Evolutionary conservation across 2,113 vertebrate genomes (phyloP), one percentile per base, ranked within the genome.

Genomic region (Oreotrochilus melanogaster): DNA sequence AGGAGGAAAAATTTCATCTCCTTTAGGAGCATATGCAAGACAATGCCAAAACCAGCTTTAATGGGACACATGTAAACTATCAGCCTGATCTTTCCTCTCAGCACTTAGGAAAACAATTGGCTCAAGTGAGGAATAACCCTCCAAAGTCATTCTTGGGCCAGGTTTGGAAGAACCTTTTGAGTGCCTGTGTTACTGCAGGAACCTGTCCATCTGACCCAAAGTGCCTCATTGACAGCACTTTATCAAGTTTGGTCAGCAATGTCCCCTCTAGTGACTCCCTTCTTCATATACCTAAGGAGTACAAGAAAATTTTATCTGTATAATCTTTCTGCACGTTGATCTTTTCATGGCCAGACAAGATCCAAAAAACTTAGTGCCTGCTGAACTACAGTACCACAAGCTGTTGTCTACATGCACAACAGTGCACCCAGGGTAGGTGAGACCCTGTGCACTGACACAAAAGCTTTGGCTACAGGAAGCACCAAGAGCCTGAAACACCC

Each of bases 311-410:
- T 13, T 43, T 13, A 67, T 11, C 14, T 57, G 18, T 24, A 23
- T 7, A 2, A 4, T 56, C 5, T 61, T 61, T 39, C 35, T 31
- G 45, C 7, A 21, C 22, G 62, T 42, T 0, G 0, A 22, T 31
- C 31, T 57, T 67, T 62, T 50, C 48, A 56, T 0, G 1, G 16
- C 6, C n/a, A 51, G 15, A 31, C 22, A 31, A 57, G 12, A 14
- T 83, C 60, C 48, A 45, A 66, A 61, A 72, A 14, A 8, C 27
- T 50, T 23, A 64, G 25, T 53, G n/a, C 28, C 39, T 53, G 37
- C 19, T 33, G 28, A 17, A 39, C 19, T 31, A 27, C 11, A 2
- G 24, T 31, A 18, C 21, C 37, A 56, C 2, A 0, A 0, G 0
- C 3, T 21, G 8, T 60, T 81, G 71, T 42, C 51, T 51, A n/a